Percentiles rank a stretch among this genome's conserved stretches.
These are phyloP conservation scores for Rhipidura dahli DNA, from an alignment of 2,113 vertebrate species.

Conservation along the genomic window DNA sequence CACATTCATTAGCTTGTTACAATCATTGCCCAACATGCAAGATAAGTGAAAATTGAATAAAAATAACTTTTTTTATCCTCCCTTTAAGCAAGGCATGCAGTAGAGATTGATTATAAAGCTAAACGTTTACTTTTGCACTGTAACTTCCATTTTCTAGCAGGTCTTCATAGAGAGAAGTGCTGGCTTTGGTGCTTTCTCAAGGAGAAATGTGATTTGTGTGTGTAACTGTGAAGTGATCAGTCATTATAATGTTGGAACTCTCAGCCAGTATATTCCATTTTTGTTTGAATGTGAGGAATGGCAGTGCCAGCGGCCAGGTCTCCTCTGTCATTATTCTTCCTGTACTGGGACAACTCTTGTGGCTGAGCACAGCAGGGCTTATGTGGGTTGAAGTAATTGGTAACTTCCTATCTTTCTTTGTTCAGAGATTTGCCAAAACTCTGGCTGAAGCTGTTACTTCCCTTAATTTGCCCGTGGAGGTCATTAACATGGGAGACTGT, in stretches of 20 bases:
- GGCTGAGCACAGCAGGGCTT: neutral
- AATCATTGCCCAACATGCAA: neutral
- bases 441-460: slow-evolving; percentile 76
- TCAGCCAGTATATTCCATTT: neutral
- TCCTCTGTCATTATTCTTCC: neutral
- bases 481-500: slow-evolving; percentile 84
- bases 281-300: neutral
- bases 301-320: neutral
- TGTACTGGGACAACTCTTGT: neutral
- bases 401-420: neutral
- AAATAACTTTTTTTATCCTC: neutral
- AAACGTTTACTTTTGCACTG: neutral
- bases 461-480: slow-evolving; percentile 73
- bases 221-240: neutral
- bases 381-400: neutral
- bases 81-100: neutral
- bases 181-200: neutral
- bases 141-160: neutral
- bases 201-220: neutral
- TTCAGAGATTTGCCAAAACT: slow-evolving; percentile 82
- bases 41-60: neutral
- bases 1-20: neutral
- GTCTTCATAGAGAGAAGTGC: neutral
- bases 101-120: neutral
- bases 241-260: neutral